Evolutionary conservation across 2,888 invertebrate genomes (phyloP).

Genomic region (Sabatieria punctata): DNA sequence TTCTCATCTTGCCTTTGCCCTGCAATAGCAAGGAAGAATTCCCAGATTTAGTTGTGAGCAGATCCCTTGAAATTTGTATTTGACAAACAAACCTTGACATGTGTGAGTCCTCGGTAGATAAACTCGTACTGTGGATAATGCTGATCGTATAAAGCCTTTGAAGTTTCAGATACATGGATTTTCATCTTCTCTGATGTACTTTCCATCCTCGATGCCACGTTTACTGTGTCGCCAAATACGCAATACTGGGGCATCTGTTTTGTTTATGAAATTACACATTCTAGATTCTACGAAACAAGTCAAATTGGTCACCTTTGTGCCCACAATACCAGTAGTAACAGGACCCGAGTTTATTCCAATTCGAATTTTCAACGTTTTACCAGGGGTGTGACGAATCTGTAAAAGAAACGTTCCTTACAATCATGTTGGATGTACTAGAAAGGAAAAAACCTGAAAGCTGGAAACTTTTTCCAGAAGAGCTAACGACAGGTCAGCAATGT

Average conservation of each 20-base stretch:
- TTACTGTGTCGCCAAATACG: slow-evolving; percentile 1
- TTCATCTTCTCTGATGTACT: background rate
- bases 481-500: background rate
- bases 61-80: too few species aligned
- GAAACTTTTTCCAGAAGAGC: background rate
- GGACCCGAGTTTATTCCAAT: background rate
- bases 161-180: background rate
- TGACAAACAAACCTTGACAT: too few species aligned
- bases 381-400: background rate
- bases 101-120: too few species aligned
- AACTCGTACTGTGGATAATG: too few species aligned
- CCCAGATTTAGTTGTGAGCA: too few species aligned
- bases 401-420: too few species aligned
- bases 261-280: background rate
- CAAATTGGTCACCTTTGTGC: background rate
- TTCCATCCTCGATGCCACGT: background rate
- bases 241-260: too few species aligned
- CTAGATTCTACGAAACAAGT: too few species aligned
- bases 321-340: background rate
- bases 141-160: too few species aligned
- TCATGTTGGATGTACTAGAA: too few species aligned
- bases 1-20: too few species aligned
- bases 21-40: too few species aligned
- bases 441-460: background rate
- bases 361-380: background rate